Base-by-base conservation (phyloP, 2,888 invertebrate species). In the Drosophila mayaguana region DNA sequence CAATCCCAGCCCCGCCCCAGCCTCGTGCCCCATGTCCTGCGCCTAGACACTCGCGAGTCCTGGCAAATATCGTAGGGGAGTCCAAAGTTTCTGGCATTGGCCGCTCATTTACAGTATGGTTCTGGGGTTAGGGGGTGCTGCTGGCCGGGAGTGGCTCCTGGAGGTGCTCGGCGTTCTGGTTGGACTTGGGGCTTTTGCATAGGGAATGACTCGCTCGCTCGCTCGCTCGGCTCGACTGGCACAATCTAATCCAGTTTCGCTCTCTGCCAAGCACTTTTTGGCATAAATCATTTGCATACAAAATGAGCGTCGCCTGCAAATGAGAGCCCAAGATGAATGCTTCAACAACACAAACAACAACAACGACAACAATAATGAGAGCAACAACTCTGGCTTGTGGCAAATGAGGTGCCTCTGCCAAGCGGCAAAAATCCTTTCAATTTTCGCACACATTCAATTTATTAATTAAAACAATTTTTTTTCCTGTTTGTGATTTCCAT, bases 251-350 rank as follows among this genome's bases (percentile, higher is more conserved):
- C 90, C 90, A 85, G 85, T 89, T 81, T 78, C 78, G 78, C 85
- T 74, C 62, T 64, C 80, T 89, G 86, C 88, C 74, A 73, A 81
- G 81, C 75, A 69, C 80, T 90, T 86, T 80, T 81, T 83, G 89
- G 80, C 90, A 90, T 91, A 91, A 91, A 91, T 91, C 91, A 91
- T 91, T 91, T 92, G 91, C 91, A 91, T 91, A 87, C 90, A 86
- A 90, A 91, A 91, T 91, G 91, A 90, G 90, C 77, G 36, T 77
- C 62, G 83, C 75, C 81, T 82, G 90, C 78, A 74, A 88, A 77
- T 81, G 83, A 85, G 86, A 73, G 78, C 73, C 77, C 82, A 86
- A 90, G 84, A 87, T 85, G 86, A 86, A 86, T 81, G 80, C 79
- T 59, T 67, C 75, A 65, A 64, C 78, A 73, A 64, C 67, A 76